Evolutionary conservation across 2,797 vertebrate species (phyloP).

Genomic region (Selene dorsalis): DNA sequence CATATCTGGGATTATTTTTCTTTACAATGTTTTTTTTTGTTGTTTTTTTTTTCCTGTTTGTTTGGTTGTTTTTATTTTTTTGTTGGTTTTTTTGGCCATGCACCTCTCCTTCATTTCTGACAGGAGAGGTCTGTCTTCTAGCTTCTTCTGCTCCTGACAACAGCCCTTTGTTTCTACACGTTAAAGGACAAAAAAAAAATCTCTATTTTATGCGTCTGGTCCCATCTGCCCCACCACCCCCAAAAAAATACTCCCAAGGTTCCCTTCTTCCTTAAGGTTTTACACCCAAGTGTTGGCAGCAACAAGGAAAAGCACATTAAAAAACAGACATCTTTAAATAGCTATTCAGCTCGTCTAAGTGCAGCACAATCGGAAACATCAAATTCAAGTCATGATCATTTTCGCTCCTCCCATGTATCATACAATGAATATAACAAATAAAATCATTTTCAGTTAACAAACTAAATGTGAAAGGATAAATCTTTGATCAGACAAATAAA

Average conservation of each 20-base stretch:
- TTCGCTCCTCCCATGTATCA: slow-evolving; percentile 83
- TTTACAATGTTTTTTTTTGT: slow-evolving; percentile 12
- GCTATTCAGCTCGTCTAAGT: slow-evolving; percentile 88
- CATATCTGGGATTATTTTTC: slow-evolving; percentile 16
- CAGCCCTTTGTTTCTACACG: slow-evolving; percentile 27
- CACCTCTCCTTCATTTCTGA: slow-evolving; percentile 5
- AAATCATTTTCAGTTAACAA: slow-evolving; percentile 85
- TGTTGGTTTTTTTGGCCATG: slow-evolving; percentile 5
- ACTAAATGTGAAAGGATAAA: slow-evolving; percentile 88
- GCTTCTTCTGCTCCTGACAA: slow-evolving; percentile 20
- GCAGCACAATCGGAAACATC: slow-evolving; percentile 88
- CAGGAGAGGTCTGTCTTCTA: neutral
- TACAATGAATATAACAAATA: slow-evolving; percentile 79
- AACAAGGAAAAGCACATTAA: slow-evolving; percentile 86
- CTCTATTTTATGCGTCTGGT: slow-evolving; percentile 55
- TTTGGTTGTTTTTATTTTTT: neutral
- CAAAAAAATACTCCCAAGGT: slow-evolving; percentile 36
- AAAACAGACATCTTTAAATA: slow-evolving; percentile 89
- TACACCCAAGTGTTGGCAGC: slow-evolving; percentile 84
- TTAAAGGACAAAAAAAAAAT: slow-evolving; percentile 30
- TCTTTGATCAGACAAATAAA: slow-evolving; percentile 88
- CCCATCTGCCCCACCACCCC: slow-evolving; percentile 49
- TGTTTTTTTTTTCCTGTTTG: slow-evolving; percentile 12
- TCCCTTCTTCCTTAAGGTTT: slow-evolving; percentile 60
- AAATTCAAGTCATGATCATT: slow-evolving; percentile 91